Conservation (phyloP, 2,113 vertebrate species). For the Carassius auratus region DNA sequence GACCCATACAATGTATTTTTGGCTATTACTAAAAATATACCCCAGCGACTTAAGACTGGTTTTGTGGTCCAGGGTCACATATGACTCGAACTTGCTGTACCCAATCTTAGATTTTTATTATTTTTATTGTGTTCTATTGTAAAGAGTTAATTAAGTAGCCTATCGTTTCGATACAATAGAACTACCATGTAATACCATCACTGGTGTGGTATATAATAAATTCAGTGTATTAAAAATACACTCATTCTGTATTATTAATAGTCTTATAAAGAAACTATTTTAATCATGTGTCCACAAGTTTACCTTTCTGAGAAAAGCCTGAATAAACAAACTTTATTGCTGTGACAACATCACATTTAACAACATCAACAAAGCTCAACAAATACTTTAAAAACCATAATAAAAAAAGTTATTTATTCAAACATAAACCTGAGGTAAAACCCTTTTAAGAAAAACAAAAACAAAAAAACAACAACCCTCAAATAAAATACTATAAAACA, state of each 20-base stretch:
- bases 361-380: constrained; percentile 55
- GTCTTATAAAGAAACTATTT: too few relatives aligned
- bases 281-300: not conserved
- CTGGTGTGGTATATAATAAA: too few relatives aligned
- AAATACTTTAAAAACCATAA: constrained; percentile 57
- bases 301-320: not conserved
- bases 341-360: constrained; percentile 60
- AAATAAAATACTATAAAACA: too few relatives aligned
- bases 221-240: too few relatives aligned
- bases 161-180: not conserved
- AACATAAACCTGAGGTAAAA: constrained; percentile 25
- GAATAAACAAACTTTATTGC: constrained; percentile 59
- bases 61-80: too few relatives aligned
- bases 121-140: not conserved
- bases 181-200: not conserved
- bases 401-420: constrained; percentile 42
- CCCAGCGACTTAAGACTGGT: too few relatives aligned
- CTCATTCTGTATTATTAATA: too few relatives aligned
- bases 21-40: too few relatives aligned
- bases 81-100: not conserved
- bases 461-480: too few relatives aligned
- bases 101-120: not conserved
- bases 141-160: too few relatives aligned
- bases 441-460: too few relatives aligned
- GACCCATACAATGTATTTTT: too few relatives aligned